Evolutionary conservation across 2,888 invertebrate genomes (phyloP).

Genomic region (Mythimna albipuncta): DNA sequence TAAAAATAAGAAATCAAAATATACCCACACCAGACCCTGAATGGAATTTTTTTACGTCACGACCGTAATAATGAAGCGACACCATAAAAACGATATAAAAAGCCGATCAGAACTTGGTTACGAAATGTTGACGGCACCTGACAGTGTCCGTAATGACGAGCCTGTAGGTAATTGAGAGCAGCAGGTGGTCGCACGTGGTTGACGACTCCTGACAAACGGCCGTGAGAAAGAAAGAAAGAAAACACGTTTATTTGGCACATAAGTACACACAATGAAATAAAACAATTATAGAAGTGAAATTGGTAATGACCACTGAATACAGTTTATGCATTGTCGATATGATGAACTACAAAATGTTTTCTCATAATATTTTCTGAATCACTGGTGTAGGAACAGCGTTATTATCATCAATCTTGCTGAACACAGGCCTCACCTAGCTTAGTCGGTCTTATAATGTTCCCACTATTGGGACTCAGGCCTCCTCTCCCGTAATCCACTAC

Average conservation of each 20-base stretch:
- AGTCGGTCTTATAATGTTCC: too few species aligned
- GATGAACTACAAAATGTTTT: not conserved
- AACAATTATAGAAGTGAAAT: not conserved
- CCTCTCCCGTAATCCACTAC: too few species aligned
- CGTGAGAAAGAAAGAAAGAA: constrained; percentile 7
- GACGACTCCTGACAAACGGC: constrained; percentile 27
- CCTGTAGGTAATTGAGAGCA: constrained; percentile 42
- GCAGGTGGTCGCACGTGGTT: constrained; percentile 57
- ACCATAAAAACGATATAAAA: constrained; percentile 45
- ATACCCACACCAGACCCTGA: not conserved
- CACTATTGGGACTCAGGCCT: too few species aligned
- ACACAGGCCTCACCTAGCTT: not conserved
- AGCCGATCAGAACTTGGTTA: constrained; percentile 34
- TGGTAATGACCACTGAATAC: constrained; percentile 34
- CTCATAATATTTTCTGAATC: not conserved
- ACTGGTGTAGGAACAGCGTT: not conserved
- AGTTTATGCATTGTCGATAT: constrained; percentile 11
- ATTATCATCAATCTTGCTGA: not conserved
- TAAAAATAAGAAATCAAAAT: not conserved
- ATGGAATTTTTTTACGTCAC: constrained; percentile 20
- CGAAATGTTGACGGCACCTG: constrained; percentile 52
- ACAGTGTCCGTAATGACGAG: constrained; percentile 44
- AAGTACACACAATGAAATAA: too few species aligned
- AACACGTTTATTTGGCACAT: too few species aligned
- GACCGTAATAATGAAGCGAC: constrained; percentile 21